Evolutionary conservation across 2,797 vertebrate genomes (phyloP).

Genomic region (Acomys russatus): DNA sequence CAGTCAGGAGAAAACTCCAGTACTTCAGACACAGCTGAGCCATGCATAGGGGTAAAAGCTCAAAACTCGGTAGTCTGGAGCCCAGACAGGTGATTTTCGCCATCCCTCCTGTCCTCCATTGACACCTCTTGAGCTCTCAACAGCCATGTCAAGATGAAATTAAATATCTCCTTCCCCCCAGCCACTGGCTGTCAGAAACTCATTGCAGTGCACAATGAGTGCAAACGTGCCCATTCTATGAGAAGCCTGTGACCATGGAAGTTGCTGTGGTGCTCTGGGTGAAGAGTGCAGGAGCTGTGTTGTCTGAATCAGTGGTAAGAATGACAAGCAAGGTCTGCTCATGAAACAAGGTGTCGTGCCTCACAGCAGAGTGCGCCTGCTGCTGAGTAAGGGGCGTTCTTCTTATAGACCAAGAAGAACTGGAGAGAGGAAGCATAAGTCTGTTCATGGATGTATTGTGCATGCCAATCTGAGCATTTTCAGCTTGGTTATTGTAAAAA

Average conservation of each 20-base stretch:
- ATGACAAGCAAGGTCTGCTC: background rate
- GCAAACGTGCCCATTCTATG: background rate
- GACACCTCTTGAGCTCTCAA: background rate
- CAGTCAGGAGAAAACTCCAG: background rate
- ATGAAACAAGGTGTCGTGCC: background rate
- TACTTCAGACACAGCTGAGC: background rate
- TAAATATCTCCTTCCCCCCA: background rate
- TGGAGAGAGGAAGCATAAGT: background rate
- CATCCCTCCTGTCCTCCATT: background rate
- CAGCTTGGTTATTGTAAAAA: background rate
- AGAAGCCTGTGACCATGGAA: background rate
- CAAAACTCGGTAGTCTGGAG: background rate
- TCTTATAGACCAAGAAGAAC: background rate
- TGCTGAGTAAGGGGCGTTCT: background rate
- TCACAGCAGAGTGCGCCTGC: background rate
- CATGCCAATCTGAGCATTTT: background rate
- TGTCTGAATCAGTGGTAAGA: background rate
- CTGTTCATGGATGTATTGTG: background rate
- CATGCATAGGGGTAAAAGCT: background rate
- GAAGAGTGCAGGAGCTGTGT: background rate
- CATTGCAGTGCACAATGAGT: background rate
- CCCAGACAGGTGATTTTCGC: background rate
- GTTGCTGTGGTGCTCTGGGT: background rate
- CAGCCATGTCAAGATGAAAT: background rate
- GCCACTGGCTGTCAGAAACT: background rate